These are phyloP conservation scores for Pseudococcus jackbeardsleyi DNA, from an alignment of 2,888 invertebrate genomes.

Conservation along the genomic window DNA sequence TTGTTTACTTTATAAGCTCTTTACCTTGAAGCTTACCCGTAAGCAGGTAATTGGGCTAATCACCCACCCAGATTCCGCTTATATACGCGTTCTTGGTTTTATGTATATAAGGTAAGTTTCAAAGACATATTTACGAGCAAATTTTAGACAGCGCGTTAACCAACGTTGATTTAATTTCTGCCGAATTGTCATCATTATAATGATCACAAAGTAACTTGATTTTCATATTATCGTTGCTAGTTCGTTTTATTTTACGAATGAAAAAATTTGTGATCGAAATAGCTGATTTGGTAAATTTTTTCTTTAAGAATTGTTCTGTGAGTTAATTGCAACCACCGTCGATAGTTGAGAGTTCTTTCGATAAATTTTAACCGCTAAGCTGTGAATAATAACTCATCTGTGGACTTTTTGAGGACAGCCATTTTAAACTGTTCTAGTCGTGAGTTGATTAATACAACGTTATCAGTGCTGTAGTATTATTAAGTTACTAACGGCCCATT, in stretches of 20 bases:
- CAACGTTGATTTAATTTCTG: background rate
- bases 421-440: slow-evolving; percentile 50
- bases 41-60: slow-evolving; percentile 97
- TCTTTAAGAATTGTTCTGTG: slow-evolving; percentile 52
- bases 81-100: slow-evolving; percentile 94
- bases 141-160: background rate
- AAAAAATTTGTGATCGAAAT: background rate
- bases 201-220: slow-evolving; percentile 3
- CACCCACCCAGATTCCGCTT: slow-evolving; percentile 96
- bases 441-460: slow-evolving; percentile 50
- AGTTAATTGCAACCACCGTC: slow-evolving; percentile 30
- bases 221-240: slow-evolving; percentile 33
- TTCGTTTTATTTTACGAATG: slow-evolving; percentile 4
- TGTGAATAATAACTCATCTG: slow-evolving; percentile 39
- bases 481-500: background rate
- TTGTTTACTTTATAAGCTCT: slow-evolving; percentile 98
- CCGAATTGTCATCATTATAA: background rate
- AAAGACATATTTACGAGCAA: background rate
- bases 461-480: slow-evolving; percentile 46
- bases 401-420: slow-evolving; percentile 54
- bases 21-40: slow-evolving; percentile 94
- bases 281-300: slow-evolving; percentile 37
- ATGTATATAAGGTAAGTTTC: slow-evolving; percentile 78
- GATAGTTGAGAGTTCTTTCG: slow-evolving; percentile 44
- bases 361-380: slow-evolving; percentile 48